phyloP scores from a whole-genome alignment of 2,113 vertebrate species.

The Nymphicus hollandicus region DNA sequence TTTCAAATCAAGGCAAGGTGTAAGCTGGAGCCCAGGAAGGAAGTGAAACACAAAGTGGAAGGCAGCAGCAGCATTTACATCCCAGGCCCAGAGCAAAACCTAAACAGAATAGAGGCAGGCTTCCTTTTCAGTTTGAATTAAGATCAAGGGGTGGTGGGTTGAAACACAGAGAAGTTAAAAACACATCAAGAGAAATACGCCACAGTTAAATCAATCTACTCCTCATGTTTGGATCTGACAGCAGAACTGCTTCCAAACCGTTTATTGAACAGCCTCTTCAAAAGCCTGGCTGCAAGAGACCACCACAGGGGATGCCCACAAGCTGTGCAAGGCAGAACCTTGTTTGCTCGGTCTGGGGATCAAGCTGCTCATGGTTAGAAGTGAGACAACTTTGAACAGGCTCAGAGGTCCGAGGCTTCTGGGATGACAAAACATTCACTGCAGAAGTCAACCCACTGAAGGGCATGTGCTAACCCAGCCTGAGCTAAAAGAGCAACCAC shows the following conservation, averaged over 20 bases:
- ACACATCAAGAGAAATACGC: not conserved
- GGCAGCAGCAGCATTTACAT: not conserved
- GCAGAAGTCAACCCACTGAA: not conserved
- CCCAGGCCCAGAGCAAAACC: not conserved
- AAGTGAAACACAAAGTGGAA: not conserved
- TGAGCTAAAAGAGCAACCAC: not conserved
- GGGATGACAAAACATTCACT: not conserved
- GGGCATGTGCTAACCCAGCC: not conserved
- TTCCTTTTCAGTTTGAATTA: not conserved
- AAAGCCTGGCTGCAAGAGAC: not conserved
- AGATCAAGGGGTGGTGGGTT: not conserved
- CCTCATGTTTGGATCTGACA: not conserved
- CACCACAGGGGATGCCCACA: not conserved
- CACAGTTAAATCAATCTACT: not conserved
- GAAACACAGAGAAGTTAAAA: not conserved
- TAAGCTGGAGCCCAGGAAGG: not conserved
- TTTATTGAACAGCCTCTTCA: not conserved
- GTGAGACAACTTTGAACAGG: not conserved
- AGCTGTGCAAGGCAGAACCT: not conserved
- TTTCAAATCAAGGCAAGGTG: not conserved
- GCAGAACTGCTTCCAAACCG: not conserved
- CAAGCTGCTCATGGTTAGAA: not conserved
- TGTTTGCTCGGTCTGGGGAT: not conserved
- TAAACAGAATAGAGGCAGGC: not conserved
- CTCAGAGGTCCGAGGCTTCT: not conserved